Conservation (phyloP, 92 coral and sea anemone species). For the Palythoa caribaeorum region DNA sequence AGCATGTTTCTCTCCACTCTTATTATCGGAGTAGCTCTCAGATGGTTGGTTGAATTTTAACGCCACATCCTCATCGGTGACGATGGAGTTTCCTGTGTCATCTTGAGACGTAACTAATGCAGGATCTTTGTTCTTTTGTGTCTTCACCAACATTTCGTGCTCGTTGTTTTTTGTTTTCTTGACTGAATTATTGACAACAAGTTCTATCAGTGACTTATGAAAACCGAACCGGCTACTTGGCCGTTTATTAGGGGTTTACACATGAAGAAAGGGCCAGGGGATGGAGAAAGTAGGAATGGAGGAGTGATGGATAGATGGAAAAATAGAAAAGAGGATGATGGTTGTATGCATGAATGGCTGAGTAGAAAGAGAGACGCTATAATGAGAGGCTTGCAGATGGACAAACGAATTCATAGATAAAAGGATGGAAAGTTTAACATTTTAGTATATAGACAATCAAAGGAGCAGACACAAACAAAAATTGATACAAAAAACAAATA, state of each 20-base stretch:
- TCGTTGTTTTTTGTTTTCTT: constrained; percentile 7
- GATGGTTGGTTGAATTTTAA: neutral
- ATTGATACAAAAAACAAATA: too few relatives aligned
- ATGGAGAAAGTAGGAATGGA: neutral
- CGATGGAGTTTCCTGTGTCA: neutral
- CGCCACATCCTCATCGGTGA: neutral
- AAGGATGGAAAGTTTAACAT: too few relatives aligned
- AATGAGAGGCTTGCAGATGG: too few relatives aligned
- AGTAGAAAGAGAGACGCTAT: neutral
- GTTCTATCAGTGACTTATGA: neutral
- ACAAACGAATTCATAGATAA: too few relatives aligned
- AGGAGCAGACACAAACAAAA: neutral
- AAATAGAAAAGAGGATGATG: neutral
- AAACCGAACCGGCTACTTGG: too few relatives aligned
- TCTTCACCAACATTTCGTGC: constrained; percentile 6
- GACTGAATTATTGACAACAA: neutral
- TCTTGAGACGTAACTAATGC: neutral
- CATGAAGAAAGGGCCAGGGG: too few relatives aligned
- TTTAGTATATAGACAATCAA: neutral
- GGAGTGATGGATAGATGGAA: neutral
- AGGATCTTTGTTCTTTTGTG: neutral
- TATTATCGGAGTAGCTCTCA: neutral
- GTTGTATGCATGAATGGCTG: too few relatives aligned
- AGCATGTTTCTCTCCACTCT: neutral
- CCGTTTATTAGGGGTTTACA: neutral